Evolutionary conservation across 53 echinoderm and acorn worm genomes (phyloP), one percentile per base, ranked within the genome.

Genomic region (Holothuria leucospilota): DNA sequence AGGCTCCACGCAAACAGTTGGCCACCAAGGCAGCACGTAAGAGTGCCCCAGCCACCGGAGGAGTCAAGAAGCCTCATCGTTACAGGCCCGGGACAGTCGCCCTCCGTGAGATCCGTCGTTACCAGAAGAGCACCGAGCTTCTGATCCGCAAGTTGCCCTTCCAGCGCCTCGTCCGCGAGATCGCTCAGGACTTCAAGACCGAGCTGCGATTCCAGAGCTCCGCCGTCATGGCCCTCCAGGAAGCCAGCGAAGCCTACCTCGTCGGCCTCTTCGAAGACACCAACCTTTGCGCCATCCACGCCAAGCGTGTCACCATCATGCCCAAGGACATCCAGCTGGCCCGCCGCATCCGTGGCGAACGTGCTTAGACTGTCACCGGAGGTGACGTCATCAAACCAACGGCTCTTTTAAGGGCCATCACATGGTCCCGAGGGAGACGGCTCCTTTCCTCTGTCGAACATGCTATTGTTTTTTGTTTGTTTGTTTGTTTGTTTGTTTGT

Each of bases 251-350:
- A 88, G 94, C 97, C 49, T 96, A 96, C 97, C 71, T 96, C 87
- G 97, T 96, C 90, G 94, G 97, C 70, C 97, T 96, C 68, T 96
- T 96, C 97, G 97, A 96, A 75, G 97, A 96, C 88, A 94, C 97
- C 97, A 96, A 96, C 93, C 81, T 96, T 75, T 96, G 97, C 90
- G 97, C 97, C 90, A 96, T 96, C 94, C 96, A 96, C 94, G 96
- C 96, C 96, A 96, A 96, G 92, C 96, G 96, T 96, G 96, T 96
- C 86, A 96, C 96, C 92, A 96, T 96, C 94, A 96, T 96, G 96
- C 96, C 96, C 46, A 96, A 96, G 91, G 96, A 96, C 92, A 96
- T 96, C 96, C 96, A 96, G 89, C 91, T 96, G 61, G 96, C 96
- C 69, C 96, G 96, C 82, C 96, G 96, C 70, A 96, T 96, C 96